Percentiles rank a stretch among this genome's conserved stretches.
Evolutionary conservation across 1,140 invertebrate species (phyloP).

Genomic region (Micrasema minimum): DNA sequence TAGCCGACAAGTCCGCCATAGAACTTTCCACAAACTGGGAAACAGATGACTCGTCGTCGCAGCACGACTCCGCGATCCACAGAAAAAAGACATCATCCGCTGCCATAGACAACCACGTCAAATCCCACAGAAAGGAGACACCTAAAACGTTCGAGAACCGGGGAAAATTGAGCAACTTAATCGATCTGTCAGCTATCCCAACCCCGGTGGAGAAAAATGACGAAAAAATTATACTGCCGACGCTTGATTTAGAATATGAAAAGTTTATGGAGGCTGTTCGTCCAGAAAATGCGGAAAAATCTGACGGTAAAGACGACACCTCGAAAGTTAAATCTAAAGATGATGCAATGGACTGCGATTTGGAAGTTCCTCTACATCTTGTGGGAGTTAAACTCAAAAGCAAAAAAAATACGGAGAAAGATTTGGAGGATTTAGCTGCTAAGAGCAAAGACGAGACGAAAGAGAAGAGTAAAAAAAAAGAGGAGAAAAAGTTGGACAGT

Average conservation of each 20-base stretch:
- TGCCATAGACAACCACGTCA: conserved; percentile 20
- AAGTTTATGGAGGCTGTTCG: conserved; percentile 53
- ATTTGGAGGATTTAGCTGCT: background rate
- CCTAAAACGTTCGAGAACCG: conserved; percentile 3
- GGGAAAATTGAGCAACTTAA: conserved; percentile 5
- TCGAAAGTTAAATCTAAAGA: background rate
- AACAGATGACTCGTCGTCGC: conserved; percentile 48
- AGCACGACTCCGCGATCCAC: conserved; percentile 1
- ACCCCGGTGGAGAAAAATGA: conserved; percentile 3
- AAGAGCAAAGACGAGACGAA: background rate
- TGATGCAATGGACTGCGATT: too few relatives aligned
- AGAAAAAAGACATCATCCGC: background rate
- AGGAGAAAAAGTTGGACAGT: conserved; percentile 21
- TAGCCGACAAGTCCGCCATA: conserved; percentile 34
- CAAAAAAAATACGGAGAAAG: conserved; percentile 14
- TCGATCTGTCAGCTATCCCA: conserved; percentile 25
- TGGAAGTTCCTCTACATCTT: conserved; percentile 1
- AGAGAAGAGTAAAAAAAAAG: conserved; percentile 4
- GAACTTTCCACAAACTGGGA: conserved; percentile 51
- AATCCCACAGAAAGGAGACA: conserved; percentile 23
- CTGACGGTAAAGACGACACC: background rate
- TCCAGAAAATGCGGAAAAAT: conserved; percentile 31
- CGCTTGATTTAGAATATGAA: conserved; percentile 49
- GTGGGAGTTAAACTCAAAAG: background rate
- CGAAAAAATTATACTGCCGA: background rate